A percentile compares a stretch with the other conserved stretches of the same genome.
phyloP scores from a whole-genome alignment of 2,888 invertebrate species.

The Drosophila fungiperda region DNA sequence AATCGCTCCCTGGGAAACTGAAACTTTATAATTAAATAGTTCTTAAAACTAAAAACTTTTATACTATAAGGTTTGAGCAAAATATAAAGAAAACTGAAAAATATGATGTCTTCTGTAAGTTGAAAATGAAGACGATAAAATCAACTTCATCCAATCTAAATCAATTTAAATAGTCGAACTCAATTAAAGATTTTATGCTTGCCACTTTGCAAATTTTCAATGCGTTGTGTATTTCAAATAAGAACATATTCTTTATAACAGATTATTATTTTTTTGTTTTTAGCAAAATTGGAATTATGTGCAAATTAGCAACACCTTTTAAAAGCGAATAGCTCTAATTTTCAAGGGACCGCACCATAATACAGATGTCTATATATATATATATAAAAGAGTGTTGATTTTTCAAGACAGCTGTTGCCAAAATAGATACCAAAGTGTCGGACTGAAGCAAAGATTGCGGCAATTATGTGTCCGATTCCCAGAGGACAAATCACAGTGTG shows the following conservation, averaged over 20 bases:
- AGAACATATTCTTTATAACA: neutral
- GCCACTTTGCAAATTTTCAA: neutral
- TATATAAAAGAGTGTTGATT: slow-evolving; percentile 6
- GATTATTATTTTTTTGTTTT: neutral
- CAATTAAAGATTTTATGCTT: neutral
- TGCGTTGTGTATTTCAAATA: neutral
- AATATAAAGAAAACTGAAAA: neutral
- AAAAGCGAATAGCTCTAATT: neutral
- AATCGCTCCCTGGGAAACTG: slow-evolving; percentile 19
- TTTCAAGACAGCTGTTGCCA: slow-evolving; percentile 66
- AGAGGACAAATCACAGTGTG: slow-evolving; percentile 71
- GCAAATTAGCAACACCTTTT: slow-evolving; percentile 5
- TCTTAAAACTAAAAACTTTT: too few species aligned
- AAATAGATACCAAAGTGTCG: slow-evolving; percentile 14
- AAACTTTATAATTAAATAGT: neutral
- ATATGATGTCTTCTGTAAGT: neutral
- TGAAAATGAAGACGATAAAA: neutral
- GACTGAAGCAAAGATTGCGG: slow-evolving; percentile 46
- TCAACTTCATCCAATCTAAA: neutral
- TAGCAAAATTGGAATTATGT: neutral
- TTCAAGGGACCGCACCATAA: neutral
- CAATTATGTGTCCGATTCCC: slow-evolving; percentile 71
- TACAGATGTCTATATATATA: neutral
- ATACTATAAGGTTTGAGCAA: too few species aligned
- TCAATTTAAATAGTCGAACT: neutral